Conservation (phyloP, 2,113 vertebrate genomes). For the Brienomyrus longianalis region DNA sequence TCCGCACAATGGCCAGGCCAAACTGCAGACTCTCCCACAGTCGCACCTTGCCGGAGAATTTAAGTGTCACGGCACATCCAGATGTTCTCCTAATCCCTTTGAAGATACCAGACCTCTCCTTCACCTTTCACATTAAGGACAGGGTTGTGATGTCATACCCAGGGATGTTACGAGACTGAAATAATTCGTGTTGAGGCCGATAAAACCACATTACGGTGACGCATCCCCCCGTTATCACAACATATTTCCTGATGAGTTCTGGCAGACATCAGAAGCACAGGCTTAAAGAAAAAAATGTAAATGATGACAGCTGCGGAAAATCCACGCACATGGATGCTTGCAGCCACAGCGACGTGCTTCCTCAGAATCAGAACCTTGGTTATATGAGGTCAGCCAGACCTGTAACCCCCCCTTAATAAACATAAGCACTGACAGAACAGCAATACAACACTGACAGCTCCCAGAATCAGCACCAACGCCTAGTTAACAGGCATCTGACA, state of each 20-base stretch:
- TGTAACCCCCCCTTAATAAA: neutral
- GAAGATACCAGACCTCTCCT: neutral
- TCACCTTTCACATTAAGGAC: neutral
- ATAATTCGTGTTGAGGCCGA: neutral
- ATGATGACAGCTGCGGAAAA: neutral
- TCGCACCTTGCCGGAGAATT: neutral
- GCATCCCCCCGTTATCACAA: neutral
- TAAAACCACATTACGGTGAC: neutral
- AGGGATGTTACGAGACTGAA: neutral
- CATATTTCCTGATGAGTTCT: neutral
- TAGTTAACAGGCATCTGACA: neutral
- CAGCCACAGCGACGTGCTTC: neutral
- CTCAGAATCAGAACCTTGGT: neutral
- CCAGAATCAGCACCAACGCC: neutral
- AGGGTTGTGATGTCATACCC: neutral
- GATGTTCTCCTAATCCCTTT: neutral
- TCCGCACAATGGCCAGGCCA: neutral
- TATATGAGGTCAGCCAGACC: neutral
- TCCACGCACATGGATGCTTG: neutral
- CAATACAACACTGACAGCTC: neutral
- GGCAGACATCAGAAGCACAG: neutral
- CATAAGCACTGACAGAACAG: neutral
- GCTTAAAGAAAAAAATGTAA: neutral
- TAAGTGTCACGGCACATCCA: neutral
- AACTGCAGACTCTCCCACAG: neutral